Evolutionary conservation across 2,113 vertebrate genomes (phyloP).

Genomic region (Boleophthalmus pectinirostris): DNA sequence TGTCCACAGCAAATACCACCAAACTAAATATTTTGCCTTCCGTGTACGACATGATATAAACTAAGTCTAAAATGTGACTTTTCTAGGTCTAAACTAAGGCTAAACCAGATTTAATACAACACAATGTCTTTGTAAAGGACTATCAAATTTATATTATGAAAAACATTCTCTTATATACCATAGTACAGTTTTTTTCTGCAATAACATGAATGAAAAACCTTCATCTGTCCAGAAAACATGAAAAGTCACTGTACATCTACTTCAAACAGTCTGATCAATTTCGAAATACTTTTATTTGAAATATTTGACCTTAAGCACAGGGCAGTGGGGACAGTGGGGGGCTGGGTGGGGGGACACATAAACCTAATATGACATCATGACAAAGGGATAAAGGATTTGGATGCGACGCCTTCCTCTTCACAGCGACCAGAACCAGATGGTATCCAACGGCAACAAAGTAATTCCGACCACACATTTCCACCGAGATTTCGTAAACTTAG

Average conservation of each 20-base stretch:
- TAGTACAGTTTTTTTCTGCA: too few species aligned
- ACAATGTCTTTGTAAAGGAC: too few species aligned
- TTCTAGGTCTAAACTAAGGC: too few species aligned
- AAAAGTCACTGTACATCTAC: neutral
- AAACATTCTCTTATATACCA: too few species aligned
- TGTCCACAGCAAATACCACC: too few species aligned
- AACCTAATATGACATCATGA: conserved; percentile 60
- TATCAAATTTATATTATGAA: too few species aligned
- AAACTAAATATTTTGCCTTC: too few species aligned
- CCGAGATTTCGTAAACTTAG: conserved; percentile 42
- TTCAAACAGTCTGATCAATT: neutral
- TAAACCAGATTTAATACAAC: too few species aligned
- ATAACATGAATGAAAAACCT: conserved; percentile 3
- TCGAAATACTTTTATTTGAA: too few species aligned
- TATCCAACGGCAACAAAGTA: conserved; percentile 37
- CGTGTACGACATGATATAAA: too few species aligned
- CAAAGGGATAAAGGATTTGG: conserved; percentile 44
- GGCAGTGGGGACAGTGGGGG: conserved; percentile 17
- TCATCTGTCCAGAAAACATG: conserved; percentile 7
- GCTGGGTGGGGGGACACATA: conserved; percentile 29
- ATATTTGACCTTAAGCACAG: conserved; percentile 39
- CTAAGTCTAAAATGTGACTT: too few species aligned
- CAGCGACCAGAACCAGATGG: conserved; percentile 46
- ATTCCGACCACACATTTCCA: conserved; percentile 41
- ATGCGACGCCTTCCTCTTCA: conserved; percentile 43